phyloP scores from a whole-genome alignment of 2,888 invertebrate species.

The Stenchaetothrips biformis region DNA sequence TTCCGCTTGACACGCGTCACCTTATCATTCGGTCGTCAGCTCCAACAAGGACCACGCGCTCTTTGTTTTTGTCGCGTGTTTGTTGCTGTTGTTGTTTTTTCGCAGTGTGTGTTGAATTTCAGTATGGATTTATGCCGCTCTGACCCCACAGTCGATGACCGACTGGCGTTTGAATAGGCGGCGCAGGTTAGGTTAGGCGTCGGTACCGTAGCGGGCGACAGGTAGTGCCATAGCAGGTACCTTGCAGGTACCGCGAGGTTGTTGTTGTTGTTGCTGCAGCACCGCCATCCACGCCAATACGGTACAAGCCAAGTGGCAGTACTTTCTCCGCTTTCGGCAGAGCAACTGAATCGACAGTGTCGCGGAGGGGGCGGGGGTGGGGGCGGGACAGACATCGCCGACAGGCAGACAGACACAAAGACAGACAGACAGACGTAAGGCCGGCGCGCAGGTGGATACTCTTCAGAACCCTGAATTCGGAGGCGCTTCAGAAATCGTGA shows the following conservation, averaged over 20 bases:
- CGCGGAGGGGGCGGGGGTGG: not conserved
- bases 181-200: not conserved
- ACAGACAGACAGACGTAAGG: too few species aligned
- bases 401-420: too few species aligned
- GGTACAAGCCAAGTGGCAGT: not conserved
- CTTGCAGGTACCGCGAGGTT: not conserved
- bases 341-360: not conserved
- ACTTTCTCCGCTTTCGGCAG: constrained; percentile 5
- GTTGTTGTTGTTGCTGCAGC: not conserved
- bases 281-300: not conserved
- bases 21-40: not conserved
- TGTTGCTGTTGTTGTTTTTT: not conserved
- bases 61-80: not conserved
- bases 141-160: not conserved
- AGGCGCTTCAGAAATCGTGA: too few species aligned
- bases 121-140: not conserved
- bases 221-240: not conserved
- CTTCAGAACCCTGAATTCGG: too few species aligned
- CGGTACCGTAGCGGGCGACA: not conserved
- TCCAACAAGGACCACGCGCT: not conserved
- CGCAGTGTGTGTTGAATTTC: not conserved
- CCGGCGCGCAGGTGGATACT: too few species aligned
- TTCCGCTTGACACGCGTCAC: not conserved
- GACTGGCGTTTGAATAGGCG: not conserved
- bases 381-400: not conserved